A percentile compares a stretch with the other conserved stretches of the same genome.
Conservation (phyloP, 2,888 invertebrate genomes). For the Sisyra terminalis region DNA sequence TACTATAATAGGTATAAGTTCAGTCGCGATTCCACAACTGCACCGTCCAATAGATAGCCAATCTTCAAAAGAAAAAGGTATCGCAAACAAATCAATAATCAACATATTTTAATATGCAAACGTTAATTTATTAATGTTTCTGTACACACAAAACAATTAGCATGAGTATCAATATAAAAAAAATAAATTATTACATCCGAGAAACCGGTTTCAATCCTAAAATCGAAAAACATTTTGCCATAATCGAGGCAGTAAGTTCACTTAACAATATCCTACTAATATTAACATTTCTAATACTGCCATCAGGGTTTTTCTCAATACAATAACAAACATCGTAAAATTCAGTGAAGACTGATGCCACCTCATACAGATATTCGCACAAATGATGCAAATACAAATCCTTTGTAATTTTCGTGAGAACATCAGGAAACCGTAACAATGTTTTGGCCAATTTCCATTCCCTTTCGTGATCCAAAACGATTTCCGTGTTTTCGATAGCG, state of each 20-base stretch:
- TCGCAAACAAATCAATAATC: no score
- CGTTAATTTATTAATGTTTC: no score
- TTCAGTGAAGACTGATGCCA: conserved; percentile 84
- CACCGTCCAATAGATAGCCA: no score
- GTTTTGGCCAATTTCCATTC: conserved; percentile 91
- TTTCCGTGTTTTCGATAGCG: conserved; percentile 37
- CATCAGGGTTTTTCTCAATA: conserved; percentile 75
- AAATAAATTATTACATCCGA: conserved; percentile 53
- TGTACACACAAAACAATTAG: no score
- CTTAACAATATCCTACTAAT: conserved; percentile 76
- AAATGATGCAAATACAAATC: conserved; percentile 73
- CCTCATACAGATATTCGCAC: conserved; percentile 92
- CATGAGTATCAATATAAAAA: no score
- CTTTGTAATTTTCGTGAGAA: conserved; percentile 62
- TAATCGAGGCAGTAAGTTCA: conserved; percentile 78
- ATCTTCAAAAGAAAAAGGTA: no score
- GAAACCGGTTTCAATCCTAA: conserved; percentile 83
- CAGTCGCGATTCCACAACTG: no score
- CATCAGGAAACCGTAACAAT: conserved; percentile 72
- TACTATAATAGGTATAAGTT: no score
- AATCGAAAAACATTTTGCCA: conserved; percentile 78
- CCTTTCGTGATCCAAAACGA: conserved; percentile 71
- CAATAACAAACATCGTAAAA: conserved; percentile 98
- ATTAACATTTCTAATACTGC: conserved; percentile 68
- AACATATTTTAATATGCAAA: no score